Percentiles rank a stretch among this genome's conserved stretches.
phyloP scores from a whole-genome alignment of 2,113 vertebrate genomes.

The Corapipo altera region DNA sequence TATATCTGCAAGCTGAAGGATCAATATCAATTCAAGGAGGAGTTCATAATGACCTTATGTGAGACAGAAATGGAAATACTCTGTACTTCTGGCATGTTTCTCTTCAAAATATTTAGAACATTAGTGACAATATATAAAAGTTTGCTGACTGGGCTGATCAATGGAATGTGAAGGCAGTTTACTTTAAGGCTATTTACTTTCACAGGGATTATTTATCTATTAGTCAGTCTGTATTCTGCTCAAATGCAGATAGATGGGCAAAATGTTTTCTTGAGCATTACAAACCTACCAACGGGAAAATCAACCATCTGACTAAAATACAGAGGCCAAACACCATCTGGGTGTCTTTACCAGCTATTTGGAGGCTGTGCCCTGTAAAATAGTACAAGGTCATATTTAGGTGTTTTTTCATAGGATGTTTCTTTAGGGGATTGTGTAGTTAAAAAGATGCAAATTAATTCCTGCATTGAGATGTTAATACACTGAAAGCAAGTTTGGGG shows the following conservation, averaged over 20 bases:
- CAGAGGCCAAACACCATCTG: conserved; percentile 73
- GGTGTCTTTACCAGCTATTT: conserved; percentile 70
- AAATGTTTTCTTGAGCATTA: conserved; percentile 79
- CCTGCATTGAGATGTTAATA: conserved; percentile 58
- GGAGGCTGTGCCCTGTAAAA: conserved; percentile 74
- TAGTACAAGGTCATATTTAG: conserved; percentile 71
- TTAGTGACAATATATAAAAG: conserved; percentile 74
- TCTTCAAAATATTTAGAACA: conserved; percentile 78
- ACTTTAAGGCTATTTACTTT: conserved; percentile 80
- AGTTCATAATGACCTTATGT: conserved; percentile 64
- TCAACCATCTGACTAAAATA: conserved; percentile 77
- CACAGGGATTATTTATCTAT: conserved; percentile 78
- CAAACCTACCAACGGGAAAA: conserved; percentile 77
- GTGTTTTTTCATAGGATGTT: conserved; percentile 63
- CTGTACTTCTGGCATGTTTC: conserved; percentile 66
- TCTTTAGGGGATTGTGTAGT: conserved; percentile 63
- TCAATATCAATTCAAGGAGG: conserved; percentile 72
- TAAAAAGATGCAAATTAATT: conserved; percentile 69
- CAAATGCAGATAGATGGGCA: conserved; percentile 79
- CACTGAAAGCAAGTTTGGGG: conserved; percentile 58
- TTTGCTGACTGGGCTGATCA: conserved; percentile 81
- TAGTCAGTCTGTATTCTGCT: conserved; percentile 80
- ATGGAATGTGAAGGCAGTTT: conserved; percentile 83
- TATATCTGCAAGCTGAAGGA: conserved; percentile 66
- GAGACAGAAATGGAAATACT: conserved; percentile 71